phyloP scores from a whole-genome alignment of 1,140 invertebrate genomes.

The Penaeus japonicus region DNA sequence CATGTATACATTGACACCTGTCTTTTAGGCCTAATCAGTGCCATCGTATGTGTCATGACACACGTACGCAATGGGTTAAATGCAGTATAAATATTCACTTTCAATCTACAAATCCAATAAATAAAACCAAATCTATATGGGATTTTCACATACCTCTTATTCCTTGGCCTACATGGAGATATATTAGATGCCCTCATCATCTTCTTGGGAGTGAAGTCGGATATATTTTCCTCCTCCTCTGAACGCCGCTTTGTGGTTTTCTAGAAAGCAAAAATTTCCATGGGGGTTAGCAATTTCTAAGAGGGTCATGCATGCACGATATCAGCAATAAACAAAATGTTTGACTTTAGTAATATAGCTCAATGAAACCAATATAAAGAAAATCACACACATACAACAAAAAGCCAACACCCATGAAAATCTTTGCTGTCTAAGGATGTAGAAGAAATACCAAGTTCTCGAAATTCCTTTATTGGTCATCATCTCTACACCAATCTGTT shows the following conservation, averaged over 20 bases:
- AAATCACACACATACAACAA: background rate
- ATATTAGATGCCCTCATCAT: slow-evolving; percentile 50
- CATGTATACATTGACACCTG: no score
- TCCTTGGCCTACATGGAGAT: slow-evolving; percentile 57
- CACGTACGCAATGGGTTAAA: no score
- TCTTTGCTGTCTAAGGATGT: slow-evolving; percentile 14
- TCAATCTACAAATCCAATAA: no score
- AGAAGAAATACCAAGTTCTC: slow-evolving; percentile 8
- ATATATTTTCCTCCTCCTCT: slow-evolving; percentile 57
- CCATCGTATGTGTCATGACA: no score
- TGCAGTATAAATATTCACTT: no score
- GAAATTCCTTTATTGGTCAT: background rate
- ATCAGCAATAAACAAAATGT: background rate
- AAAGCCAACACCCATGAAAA: slow-evolving; percentile 47
- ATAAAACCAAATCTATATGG: background rate
- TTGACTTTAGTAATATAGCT: background rate
- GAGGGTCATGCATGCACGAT: background rate
- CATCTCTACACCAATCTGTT: no score
- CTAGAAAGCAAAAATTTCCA: slow-evolving; percentile 58
- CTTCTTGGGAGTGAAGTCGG: slow-evolving; percentile 53
- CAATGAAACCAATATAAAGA: background rate
- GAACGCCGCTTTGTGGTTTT: slow-evolving; percentile 55
- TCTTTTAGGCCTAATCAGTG: no score
- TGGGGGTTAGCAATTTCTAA: slow-evolving; percentile 43
- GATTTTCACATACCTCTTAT: slow-evolving; percentile 4